Percentiles rank a stretch among this genome's conserved stretches.
These are phyloP conservation scores for Steinernema feltiae DNA, from an alignment of 1,140 invertebrate species.

Conservation along the genomic window DNA sequence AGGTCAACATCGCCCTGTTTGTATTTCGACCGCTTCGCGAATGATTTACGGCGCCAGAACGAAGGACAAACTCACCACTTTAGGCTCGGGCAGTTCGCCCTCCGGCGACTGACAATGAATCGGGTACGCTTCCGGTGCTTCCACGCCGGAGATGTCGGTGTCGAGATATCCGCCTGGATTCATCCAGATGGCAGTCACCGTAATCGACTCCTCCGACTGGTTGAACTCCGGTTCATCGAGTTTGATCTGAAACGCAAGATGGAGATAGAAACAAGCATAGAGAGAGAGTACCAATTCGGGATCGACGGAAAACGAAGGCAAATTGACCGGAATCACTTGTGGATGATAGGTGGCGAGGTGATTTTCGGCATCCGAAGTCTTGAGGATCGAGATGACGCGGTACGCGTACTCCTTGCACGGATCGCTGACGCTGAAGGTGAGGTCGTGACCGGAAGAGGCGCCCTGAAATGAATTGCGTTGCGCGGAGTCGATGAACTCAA, in stretches of 20 bases:
- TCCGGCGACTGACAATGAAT: conserved; percentile 35
- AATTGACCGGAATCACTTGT: conserved; percentile 26
- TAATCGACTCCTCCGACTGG: background rate
- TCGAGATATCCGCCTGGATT: conserved; percentile 28
- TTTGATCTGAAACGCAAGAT: background rate
- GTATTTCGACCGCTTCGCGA: background rate
- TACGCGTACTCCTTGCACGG: conserved; percentile 30
- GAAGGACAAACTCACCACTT: conserved; percentile 22
- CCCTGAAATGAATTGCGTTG: conserved; percentile 22
- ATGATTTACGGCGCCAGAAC: background rate
- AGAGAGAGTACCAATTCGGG: conserved; percentile 3
- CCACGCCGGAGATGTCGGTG: conserved; percentile 36
- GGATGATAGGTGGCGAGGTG: conserved; percentile 24
- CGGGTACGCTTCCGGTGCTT: conserved; percentile 30
- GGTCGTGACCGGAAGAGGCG: conserved; percentile 21
- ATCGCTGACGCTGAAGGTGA: conserved; percentile 30
- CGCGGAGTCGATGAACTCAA: background rate
- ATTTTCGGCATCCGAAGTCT: conserved; percentile 24
- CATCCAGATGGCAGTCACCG: conserved; percentile 4
- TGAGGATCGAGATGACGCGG: conserved; percentile 25
- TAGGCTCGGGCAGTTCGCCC: conserved; percentile 33
- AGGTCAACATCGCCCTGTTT: background rate
- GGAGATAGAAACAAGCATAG: background rate
- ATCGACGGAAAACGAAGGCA: conserved; percentile 28
- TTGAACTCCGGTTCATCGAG: conserved; percentile 5